A percentile compares a stretch with the other conserved stretches of the same genome.
Conservation (phyloP, 2,888 invertebrate species). For the Amphipyra tragopoginis region DNA sequence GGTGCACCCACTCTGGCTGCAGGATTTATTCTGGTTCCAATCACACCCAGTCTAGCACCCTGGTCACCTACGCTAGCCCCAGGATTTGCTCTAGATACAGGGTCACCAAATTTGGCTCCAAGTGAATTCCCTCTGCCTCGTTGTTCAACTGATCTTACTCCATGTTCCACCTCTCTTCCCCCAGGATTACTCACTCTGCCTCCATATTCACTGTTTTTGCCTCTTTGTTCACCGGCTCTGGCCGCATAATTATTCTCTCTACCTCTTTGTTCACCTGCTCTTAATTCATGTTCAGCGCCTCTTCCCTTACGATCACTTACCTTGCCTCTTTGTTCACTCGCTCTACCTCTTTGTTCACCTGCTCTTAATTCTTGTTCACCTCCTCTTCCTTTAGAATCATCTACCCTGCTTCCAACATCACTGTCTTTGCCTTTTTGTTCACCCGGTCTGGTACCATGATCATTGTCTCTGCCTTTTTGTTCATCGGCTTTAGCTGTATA, state of each 20-base stretch:
- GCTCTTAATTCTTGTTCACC: not conserved
- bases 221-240: no score
- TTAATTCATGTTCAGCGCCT: not conserved
- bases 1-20: not conserved
- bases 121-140: no score
- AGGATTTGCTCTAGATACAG: not conserved
- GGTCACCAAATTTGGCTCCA: not conserved
- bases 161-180: no score
- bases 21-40: constrained; percentile 4
- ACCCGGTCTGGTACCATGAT: not conserved
- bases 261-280: not conserved
- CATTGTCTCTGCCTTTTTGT: not conserved
- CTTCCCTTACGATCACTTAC: constrained; percentile 2
- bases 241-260: not conserved
- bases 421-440: not conserved
- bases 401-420: not conserved
- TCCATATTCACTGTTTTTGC: no score
- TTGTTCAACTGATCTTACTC: no score
- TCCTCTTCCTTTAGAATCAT: constrained; percentile 8
- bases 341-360: not conserved
- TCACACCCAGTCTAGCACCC: no score
- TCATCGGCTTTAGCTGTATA: no score
- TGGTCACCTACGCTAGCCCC: not conserved
- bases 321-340: constrained; percentile 9
- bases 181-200: no score